Percentiles rank a stretch among this genome's conserved stretches.
Conservation (phyloP, 2,888 invertebrate genomes). For the Caenorhabditis panamensis region DNA sequence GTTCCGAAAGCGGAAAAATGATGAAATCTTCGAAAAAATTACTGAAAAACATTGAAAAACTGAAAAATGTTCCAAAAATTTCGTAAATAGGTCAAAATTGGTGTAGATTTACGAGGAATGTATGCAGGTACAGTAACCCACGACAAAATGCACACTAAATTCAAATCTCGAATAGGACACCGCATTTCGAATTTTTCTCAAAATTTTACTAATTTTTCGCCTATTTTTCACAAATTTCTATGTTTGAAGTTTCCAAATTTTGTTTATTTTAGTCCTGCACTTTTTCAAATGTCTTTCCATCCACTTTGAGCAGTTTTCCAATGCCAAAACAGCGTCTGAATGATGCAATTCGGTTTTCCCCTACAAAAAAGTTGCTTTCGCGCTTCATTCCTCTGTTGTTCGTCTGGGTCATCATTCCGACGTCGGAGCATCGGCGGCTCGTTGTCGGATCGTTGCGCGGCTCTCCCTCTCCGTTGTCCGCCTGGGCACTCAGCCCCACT, state of each 20-base stretch:
- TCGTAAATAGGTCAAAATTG: slow-evolving; percentile 11
- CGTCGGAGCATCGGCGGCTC: background rate
- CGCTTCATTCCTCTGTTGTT: too few species aligned
- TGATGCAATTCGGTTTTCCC: slow-evolving; percentile 6
- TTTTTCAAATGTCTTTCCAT: too few species aligned
- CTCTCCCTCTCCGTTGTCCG: slow-evolving; percentile 14
- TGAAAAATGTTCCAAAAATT: slow-evolving; percentile 5
- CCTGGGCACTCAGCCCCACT: slow-evolving; percentile 29
- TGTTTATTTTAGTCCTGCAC: too few species aligned
- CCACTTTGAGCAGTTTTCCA: too few species aligned
- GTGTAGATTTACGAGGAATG: background rate
- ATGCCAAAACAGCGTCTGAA: too few species aligned
- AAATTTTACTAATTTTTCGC: too few species aligned
- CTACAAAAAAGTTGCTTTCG: slow-evolving; percentile 3
- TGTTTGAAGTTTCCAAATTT: too few species aligned
- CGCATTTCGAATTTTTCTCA: slow-evolving; percentile 15
- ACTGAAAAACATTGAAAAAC: background rate
- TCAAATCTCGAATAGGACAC: background rate
- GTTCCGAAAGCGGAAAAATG: too few species aligned
- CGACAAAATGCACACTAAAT: slow-evolving; percentile 24
- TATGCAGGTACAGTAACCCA: slow-evolving; percentile 30
- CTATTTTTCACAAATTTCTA: too few species aligned
- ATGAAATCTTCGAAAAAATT: too few species aligned
- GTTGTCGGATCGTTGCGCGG: slow-evolving; percentile 19
- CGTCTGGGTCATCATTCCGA: background rate